Percentiles rank a stretch among this genome's conserved stretches.
These are phyloP conservation scores for Drosophila vallismaia DNA, from an alignment of 2,888 invertebrate species.

Conservation along the genomic window DNA sequence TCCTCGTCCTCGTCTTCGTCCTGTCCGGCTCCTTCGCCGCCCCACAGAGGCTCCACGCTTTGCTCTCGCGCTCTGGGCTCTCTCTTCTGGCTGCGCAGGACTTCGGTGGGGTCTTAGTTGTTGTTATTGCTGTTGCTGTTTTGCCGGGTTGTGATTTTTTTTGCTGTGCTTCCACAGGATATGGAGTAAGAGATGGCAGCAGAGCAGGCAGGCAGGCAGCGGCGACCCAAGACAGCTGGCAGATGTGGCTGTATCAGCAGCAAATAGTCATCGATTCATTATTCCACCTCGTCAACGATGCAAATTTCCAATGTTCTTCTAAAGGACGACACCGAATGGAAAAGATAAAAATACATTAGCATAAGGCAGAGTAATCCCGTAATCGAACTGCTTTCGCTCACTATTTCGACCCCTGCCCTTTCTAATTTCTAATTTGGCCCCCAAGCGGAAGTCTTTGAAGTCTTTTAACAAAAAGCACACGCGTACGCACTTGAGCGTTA, in stretches of 20 bases:
- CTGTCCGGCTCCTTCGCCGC: slow-evolving; percentile 32
- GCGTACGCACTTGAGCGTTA: slow-evolving; percentile 67
- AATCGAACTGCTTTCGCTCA: slow-evolving; percentile 9
- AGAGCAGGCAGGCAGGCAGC: slow-evolving; percentile 29
- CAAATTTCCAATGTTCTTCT: slow-evolving; percentile 52
- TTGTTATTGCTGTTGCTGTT: slow-evolving; percentile 46
- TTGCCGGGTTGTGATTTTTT: slow-evolving; percentile 46
- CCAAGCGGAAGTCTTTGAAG: slow-evolving; percentile 23
- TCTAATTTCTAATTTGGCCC: slow-evolving; percentile 30
- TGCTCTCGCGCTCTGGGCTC: slow-evolving; percentile 7
- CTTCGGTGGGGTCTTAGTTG: slow-evolving; percentile 54
- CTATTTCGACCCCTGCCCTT: slow-evolving; percentile 8
- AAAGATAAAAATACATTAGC: slow-evolving; percentile 20
- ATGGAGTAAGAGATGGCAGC: slow-evolving; percentile 29
- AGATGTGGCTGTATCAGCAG: slow-evolving; percentile 70
- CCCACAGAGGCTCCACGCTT: slow-evolving; percentile 34
- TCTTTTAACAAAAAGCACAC: slow-evolving; percentile 27
- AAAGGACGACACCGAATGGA: background rate
- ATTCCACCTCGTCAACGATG: slow-evolving; percentile 67
- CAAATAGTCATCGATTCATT: slow-evolving; percentile 78
- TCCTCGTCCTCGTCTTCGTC: slow-evolving; percentile 37
- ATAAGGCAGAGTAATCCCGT: slow-evolving; percentile 25
- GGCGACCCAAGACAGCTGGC: slow-evolving; percentile 59
- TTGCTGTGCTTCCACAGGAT: slow-evolving; percentile 26
- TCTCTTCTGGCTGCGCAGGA: slow-evolving; percentile 19